Percentiles rank a stretch among this genome's conserved stretches.
Conservation (phyloP, 2,113 vertebrate species). For the Larimichthys crocea region DNA sequence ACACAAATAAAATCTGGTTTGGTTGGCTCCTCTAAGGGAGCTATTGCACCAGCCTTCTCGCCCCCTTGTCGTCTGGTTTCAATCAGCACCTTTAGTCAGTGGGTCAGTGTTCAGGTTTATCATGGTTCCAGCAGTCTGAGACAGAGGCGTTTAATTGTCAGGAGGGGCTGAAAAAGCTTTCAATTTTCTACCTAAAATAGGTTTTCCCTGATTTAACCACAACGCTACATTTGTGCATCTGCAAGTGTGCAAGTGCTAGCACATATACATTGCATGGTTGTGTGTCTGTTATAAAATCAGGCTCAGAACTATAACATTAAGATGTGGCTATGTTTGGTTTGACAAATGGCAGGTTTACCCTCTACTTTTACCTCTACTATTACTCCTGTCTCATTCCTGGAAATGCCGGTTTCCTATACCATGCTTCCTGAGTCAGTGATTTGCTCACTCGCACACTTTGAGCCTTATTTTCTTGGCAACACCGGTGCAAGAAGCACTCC, state of each 20-base stretch:
- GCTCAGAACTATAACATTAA: constrained; percentile 27
- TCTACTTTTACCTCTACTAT: constrained; percentile 24
- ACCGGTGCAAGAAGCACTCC: not conserved
- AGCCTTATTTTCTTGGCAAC: not conserved
- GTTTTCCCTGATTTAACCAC: constrained; percentile 29
- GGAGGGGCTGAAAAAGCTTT: constrained; percentile 18
- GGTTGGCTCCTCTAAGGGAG: not conserved
- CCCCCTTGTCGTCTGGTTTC: constrained; percentile 40
- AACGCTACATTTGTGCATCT: constrained; percentile 15
- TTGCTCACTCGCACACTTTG: not conserved
- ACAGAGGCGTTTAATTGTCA: constrained; percentile 59
- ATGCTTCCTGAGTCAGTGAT: constrained; percentile 11
- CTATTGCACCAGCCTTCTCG: not conserved
- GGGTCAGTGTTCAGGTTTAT: constrained; percentile 25
- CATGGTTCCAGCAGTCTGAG: constrained; percentile 27
- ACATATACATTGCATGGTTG: constrained; percentile 2
- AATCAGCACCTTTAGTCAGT: constrained; percentile 11
- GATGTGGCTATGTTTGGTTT: constrained; percentile 39
- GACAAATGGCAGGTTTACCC: constrained; percentile 43
- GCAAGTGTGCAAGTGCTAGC: not conserved
- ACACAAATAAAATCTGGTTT: constrained; percentile 32
- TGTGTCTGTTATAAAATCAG: constrained; percentile 28
- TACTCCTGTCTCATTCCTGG: constrained; percentile 17
- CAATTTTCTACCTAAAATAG: constrained; percentile 41
- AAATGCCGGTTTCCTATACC: constrained; percentile 41